Evolutionary conservation across 2,113 vertebrate species (phyloP).

Genomic region (Sinocyclocheilus anshuiensis): DNA sequence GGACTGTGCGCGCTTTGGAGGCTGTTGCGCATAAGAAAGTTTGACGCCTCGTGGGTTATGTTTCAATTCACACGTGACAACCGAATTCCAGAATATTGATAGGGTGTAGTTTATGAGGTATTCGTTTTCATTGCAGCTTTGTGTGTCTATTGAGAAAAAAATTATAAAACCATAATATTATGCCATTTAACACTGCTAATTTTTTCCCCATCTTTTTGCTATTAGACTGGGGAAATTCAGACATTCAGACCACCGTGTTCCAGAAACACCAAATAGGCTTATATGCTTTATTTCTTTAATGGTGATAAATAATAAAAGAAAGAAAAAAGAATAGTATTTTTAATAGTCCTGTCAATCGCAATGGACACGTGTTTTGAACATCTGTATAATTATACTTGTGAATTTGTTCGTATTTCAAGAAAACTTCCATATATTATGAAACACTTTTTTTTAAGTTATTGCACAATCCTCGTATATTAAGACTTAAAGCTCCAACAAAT

Average conservation of each 20-base stretch:
- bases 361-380: too few species aligned
- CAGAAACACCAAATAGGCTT: background rate
- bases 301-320: too few species aligned
- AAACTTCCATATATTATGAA: background rate
- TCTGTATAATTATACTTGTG: too few species aligned
- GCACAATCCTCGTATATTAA: background rate
- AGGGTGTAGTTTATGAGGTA: background rate
- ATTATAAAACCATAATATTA: background rate
- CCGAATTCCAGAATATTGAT: constrained; percentile 15
- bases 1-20: background rate
- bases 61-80: constrained; percentile 60
- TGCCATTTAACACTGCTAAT: background rate
- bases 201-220: background rate
- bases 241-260: background rate
- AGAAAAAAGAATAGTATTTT: too few species aligned
- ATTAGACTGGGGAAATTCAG: background rate
- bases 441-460: background rate
- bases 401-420: too few species aligned
- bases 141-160: background rate
- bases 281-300: background rate
- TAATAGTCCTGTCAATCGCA: too few species aligned
- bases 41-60: constrained; percentile 57
- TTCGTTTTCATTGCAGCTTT: background rate
- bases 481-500: too few species aligned
- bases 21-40: constrained; percentile 45